A percentile compares a stretch with the other conserved stretches of the same genome.
Evolutionary conservation across 1,140 invertebrate species (phyloP).

Genomic region (Brachystomella parvula): DNA sequence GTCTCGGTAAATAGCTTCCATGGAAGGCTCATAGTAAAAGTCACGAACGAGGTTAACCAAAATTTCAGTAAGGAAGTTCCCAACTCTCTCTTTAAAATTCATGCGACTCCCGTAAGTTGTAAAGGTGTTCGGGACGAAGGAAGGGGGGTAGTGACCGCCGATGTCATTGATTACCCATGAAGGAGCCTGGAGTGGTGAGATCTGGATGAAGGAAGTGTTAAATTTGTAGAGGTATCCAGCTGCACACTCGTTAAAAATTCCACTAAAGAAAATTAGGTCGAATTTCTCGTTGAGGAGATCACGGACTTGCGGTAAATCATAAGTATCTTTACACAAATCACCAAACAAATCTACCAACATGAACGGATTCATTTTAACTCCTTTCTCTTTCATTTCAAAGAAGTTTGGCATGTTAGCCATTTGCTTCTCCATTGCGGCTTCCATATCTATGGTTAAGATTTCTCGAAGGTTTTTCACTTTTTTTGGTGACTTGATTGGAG

Average conservation of each 20-base stretch:
- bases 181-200: background rate
- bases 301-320: slow-evolving; percentile 8
- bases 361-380: background rate
- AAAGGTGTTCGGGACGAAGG: slow-evolving; percentile 17
- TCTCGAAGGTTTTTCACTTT: slow-evolving; percentile 20
- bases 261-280: slow-evolving; percentile 45
- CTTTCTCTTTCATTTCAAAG: background rate
- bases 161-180: slow-evolving; percentile 1
- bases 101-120: slow-evolving; percentile 1
- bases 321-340: background rate
- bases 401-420: background rate
- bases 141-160: slow-evolving; percentile 6
- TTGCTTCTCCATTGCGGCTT: background rate
- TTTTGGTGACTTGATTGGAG: slow-evolving; percentile 44
- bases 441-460: slow-evolving; percentile 6
- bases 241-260: slow-evolving; percentile 45
- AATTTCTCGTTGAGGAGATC: slow-evolving; percentile 40
- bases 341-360: background rate
- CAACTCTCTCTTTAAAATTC: slow-evolving; percentile 13
- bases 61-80: background rate
- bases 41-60: background rate
- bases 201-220: slow-evolving; percentile 31
- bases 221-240: slow-evolving; percentile 45
- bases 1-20: slow-evolving; percentile 11
- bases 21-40: slow-evolving; percentile 15